These are phyloP conservation scores for Scleropages formosus DNA, from an alignment of 2,797 vertebrate genomes.

Conservation along the genomic window DNA sequence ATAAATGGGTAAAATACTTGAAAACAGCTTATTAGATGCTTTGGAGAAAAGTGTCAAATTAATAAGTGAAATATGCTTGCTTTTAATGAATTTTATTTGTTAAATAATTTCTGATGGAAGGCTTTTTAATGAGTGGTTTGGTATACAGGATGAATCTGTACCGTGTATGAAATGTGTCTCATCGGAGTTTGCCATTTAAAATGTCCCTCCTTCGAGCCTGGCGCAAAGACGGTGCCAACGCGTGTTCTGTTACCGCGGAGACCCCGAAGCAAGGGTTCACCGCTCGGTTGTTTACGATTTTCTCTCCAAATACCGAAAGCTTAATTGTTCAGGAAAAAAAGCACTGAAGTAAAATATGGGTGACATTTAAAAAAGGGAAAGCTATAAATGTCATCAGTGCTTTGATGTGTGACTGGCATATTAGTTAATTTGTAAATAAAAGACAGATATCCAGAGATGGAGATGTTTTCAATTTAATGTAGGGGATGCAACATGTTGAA, in stretches of 20 bases:
- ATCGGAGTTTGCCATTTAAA: background rate
- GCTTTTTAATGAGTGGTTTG: too few species aligned
- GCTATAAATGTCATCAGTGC: background rate
- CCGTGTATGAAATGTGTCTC: background rate
- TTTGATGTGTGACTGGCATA: too few species aligned
- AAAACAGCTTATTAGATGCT: too few species aligned
- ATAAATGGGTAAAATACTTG: too few species aligned
- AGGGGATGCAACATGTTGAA: background rate
- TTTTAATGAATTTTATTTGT: too few species aligned
- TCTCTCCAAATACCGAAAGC: slow-evolving; percentile 13
- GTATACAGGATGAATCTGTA: background rate
- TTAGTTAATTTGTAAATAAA: too few species aligned
- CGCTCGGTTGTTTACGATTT: slow-evolving; percentile 17
- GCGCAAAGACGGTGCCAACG: slow-evolving; percentile 10
- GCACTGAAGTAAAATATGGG: background rate
- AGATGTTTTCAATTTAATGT: background rate
- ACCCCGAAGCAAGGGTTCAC: slow-evolving; percentile 30
- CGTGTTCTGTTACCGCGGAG: slow-evolving; percentile 35
- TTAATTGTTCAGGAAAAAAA: slow-evolving; percentile 15
- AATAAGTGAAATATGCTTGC: too few species aligned
- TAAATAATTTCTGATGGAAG: too few species aligned
- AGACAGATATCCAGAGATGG: background rate
- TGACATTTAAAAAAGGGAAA: background rate
- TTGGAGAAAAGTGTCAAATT: too few species aligned
- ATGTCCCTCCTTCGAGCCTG: background rate